Base-by-base conservation (phyloP, 2,888 invertebrate species). In the Gandaritis pyraliata region DNA sequence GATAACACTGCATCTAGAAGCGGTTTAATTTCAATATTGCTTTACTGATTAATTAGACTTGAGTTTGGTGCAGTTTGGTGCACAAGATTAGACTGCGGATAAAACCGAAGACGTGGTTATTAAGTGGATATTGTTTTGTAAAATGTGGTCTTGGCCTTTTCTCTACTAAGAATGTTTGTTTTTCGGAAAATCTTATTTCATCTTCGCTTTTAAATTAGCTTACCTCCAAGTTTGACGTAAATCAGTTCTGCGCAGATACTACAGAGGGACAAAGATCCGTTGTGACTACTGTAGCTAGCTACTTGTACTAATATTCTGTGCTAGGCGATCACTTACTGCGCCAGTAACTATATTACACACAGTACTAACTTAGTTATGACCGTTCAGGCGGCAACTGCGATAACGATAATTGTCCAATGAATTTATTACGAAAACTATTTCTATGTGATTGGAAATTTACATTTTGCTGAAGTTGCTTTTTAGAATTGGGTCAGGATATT, bases 1-100 rank as follows among this genome's bases (percentile, higher is more conserved):
- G 70, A 70, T 70, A 70, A 66, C 68, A 53, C 43, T 55, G 58
- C 61, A 51, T 43, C 58, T 58, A 61, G 53, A 43, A 61, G 60
- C 45, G 59, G 53, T 61, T 65, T 66, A 68, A 70, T 66, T 70
- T 69, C 70, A 70, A 70, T 70, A 69, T 69, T 70, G 64, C 68
- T 65, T 69, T 66, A 69, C 69, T 70, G 65, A 69, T 70, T 70
- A 69, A 70, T 70, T 70, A 68, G 64, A 53, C 64, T 52, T 54
- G 43, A 51, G 54, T 46, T 59, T 48, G 38, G 50, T 59, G 63
- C 59, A 59, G 56, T 59, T 56, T 54, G 23, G 53, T 10, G 41
- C 30, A 0, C n/a, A 13, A 36, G 48, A 47, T 47, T 29, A 41
- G 23, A 33, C 23, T 23, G 5, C n/a, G n/a, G 38, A 13, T 23